Base-by-base conservation (phyloP, 2,797 vertebrate species). In the Hypotaenidia philippensis region DNA sequence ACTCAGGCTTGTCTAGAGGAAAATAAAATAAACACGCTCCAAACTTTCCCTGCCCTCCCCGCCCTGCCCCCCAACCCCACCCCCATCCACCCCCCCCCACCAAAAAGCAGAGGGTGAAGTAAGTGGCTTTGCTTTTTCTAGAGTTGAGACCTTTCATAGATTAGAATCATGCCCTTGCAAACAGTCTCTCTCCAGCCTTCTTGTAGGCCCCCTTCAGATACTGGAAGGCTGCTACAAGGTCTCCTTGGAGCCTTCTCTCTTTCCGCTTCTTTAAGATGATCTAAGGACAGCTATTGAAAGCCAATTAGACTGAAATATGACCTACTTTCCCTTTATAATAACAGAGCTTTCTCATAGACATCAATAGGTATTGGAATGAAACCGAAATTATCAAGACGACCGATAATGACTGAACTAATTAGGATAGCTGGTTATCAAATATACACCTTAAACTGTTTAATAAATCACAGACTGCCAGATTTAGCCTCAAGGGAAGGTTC, bases 361-460 rank as follows among this genome's bases (percentile, higher is more conserved):
- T 84, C 84, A 72, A 32, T 16, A 83, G 78, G 41, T 71, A 31
- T 38, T 93, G 93, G 95, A 92, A 89, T 18, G 49, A 79, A 77
- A 87, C 55, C 87, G 86, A 87, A 92, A 69, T 78, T 77, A 86
- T 92, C 65, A 83, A 56, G 65, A 87, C 69, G 87, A 87, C 57
- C 89, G 87, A 96, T 96, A 96, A 91, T 92, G 82, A 86, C 57
- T 91, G 25, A 93, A 83, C 69, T 92, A 92, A 96, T 94, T 95
- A 89, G 31, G 59, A 36, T 69, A 83, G 86, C 61, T 93, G 71
- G 88, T 95, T 95, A 90, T 96, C 90, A 94, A 95, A 91, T 71
- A 83, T 38, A 79, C 69, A 87, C 47, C 72, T 87, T 82, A 68
- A 94, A 94, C 63, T 86, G 71, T 63, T 83, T 88, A 81, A 81